Percentiles rank a stretch among this genome's conserved stretches.
Conservation (phyloP, 2,888 invertebrate species). For the Clepsis dumicolana region DNA sequence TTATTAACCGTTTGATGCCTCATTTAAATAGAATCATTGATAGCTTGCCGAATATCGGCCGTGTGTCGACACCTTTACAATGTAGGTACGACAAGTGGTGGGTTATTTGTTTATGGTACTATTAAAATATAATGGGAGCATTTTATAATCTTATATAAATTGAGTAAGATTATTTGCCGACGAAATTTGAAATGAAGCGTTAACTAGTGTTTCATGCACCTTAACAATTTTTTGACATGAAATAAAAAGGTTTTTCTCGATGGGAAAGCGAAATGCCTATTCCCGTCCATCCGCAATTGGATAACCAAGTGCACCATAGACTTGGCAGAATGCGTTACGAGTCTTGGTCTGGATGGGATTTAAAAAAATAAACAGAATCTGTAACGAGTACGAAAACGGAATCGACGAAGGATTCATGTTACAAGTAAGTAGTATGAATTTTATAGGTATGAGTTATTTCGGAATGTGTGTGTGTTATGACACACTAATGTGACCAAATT, state of each 20-base stretch:
- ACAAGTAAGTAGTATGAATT: neutral
- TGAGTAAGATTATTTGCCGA: too few relatives aligned
- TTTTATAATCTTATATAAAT: neutral
- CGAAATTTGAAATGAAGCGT: too few relatives aligned
- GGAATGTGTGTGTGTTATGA: too few relatives aligned
- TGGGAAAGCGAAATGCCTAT: neutral
- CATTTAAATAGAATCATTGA: constrained; percentile 47
- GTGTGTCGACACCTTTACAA: constrained; percentile 19
- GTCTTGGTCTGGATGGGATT: constrained; percentile 36
- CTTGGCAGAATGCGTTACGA: constrained; percentile 13
- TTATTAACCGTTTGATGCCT: constrained; percentile 47
- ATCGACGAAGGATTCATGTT: constrained; percentile 6
- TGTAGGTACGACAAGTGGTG: constrained; percentile 2
- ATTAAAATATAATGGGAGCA: neutral
- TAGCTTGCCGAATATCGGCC: constrained; percentile 4
- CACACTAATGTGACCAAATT: too few relatives aligned
- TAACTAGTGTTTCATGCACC: too few relatives aligned
- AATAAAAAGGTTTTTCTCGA: neutral
- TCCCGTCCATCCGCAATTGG: constrained; percentile 1
- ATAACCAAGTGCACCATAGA: constrained; percentile 17
- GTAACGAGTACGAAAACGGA: constrained; percentile 1
- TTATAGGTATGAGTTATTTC: neutral
- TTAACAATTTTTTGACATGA: neutral
- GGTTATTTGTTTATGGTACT: neutral
- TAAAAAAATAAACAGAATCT: constrained; percentile 44